Percentiles rank a stretch among this genome's conserved stretches.
Evolutionary conservation across 2,888 invertebrate genomes (phyloP).

Genomic region (Xestobium rufovillosum): DNA sequence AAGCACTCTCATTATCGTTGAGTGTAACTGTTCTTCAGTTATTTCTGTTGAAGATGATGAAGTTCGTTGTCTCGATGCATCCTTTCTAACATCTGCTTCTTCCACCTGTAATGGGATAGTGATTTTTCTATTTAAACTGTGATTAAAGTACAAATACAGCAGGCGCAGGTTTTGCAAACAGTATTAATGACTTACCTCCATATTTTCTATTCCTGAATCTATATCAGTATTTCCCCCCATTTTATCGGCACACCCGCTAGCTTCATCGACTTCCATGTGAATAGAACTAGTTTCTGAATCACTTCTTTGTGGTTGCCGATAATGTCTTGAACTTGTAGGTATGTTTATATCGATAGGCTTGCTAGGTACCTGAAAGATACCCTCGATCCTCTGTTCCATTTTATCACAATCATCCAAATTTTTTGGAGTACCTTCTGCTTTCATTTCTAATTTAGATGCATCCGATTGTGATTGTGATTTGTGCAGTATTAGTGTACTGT

Average conservation of each 20-base stretch:
- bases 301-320: constrained; percentile 37
- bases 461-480: too few species aligned
- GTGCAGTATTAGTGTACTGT: constrained; percentile 19
- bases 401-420: constrained; percentile 9
- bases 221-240: constrained; percentile 50
- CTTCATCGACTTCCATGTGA: constrained; percentile 55
- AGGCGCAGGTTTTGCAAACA: constrained; percentile 9
- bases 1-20: constrained; percentile 60
- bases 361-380: constrained; percentile 39
- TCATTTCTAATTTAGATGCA: too few species aligned
- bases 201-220: constrained; percentile 67
- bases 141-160: too few species aligned
- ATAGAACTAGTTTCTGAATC: constrained; percentile 44
- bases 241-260: constrained; percentile 41
- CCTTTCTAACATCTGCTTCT: constrained; percentile 48
- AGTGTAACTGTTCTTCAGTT: constrained; percentile 56
- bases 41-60: constrained; percentile 49
- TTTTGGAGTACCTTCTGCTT: background rate
- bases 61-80: constrained; percentile 39
- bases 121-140: too few species aligned
- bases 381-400: constrained; percentile 17
- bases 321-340: constrained; percentile 33
- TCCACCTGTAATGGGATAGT: constrained; percentile 40
- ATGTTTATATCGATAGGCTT: constrained; percentile 38
- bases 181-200: constrained; percentile 48